These are phyloP conservation scores for Fopius arisanus DNA, from an alignment of 1,140 invertebrate genomes.

Conservation along the genomic window DNA sequence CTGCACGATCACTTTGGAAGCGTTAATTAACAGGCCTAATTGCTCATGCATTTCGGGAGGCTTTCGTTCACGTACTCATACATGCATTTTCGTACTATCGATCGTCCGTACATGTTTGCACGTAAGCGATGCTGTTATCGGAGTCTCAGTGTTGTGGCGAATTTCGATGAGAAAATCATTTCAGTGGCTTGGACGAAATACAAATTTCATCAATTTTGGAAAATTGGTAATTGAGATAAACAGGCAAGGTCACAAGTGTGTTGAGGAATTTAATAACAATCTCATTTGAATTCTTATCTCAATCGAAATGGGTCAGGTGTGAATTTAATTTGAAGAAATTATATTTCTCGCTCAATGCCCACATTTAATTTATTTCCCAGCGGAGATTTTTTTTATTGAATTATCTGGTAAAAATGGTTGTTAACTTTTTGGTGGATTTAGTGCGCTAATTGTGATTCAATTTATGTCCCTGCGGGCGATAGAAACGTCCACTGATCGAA, in stretches of 20 bases:
- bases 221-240: too few relatives aligned
- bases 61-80: conserved; percentile 20
- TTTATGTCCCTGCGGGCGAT: background rate
- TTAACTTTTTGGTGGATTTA: background rate
- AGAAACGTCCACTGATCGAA: background rate
- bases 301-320: too few relatives aligned
- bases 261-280: too few relatives aligned
- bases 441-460: background rate
- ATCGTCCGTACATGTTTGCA: conserved; percentile 26
- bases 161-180: background rate
- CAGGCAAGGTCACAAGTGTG: too few relatives aligned
- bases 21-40: conserved; percentile 36
- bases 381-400: too few relatives aligned
- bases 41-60: conserved; percentile 26
- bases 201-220: too few relatives aligned
- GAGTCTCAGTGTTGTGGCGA: background rate
- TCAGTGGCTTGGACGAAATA: background rate
- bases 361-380: too few relatives aligned
- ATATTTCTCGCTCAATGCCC: too few relatives aligned
- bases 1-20: conserved; percentile 11
- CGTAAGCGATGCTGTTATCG: background rate
- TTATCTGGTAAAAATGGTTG: background rate
- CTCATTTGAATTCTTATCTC: too few relatives aligned
- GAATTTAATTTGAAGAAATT: too few relatives aligned
- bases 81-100: conserved; percentile 28